Evolutionary conservation across 2,888 invertebrate species (phyloP).

Genomic region (Gymnoscelis rufifasciata): DNA sequence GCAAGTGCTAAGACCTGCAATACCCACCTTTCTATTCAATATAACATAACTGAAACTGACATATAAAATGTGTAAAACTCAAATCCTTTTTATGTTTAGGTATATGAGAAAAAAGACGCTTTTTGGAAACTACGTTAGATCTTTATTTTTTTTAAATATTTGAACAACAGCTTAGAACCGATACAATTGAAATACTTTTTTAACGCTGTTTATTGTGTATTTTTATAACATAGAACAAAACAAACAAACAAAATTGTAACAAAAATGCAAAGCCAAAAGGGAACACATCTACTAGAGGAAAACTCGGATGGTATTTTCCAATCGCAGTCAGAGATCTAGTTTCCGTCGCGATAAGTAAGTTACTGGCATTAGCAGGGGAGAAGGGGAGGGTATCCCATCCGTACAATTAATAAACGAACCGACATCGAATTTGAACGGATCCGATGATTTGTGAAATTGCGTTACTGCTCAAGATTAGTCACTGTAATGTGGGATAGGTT

Average conservation of each 20-base stretch:
- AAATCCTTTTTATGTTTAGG: too few species aligned
- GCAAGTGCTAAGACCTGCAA: too few species aligned
- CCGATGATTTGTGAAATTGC: slow-evolving; percentile 56
- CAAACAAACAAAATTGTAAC: neutral
- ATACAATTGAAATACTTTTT: too few species aligned
- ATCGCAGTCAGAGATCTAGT: slow-evolving; percentile 65
- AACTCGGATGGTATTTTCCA: slow-evolving; percentile 60
- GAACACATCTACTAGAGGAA: slow-evolving; percentile 37
- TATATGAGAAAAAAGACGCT: too few species aligned
- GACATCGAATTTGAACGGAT: slow-evolving; percentile 54
- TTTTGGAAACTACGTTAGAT: too few species aligned
- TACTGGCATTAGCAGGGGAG: slow-evolving; percentile 56
- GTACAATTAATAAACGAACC: slow-evolving; percentile 69
- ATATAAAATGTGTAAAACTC: too few species aligned
- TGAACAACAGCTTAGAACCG: too few species aligned
- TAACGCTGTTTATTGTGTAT: too few species aligned
- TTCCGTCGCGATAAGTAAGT: slow-evolving; percentile 71
- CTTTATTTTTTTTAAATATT: too few species aligned
- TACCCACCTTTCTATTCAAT: too few species aligned
- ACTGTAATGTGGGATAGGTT: slow-evolving; percentile 7
- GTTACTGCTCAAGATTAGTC: slow-evolving; percentile 29
- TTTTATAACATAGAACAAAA: neutral
- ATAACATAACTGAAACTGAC: too few species aligned
- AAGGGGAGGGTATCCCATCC: slow-evolving; percentile 43
- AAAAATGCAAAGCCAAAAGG: slow-evolving; percentile 1